Percentiles rank a stretch among this genome's conserved stretches.
Conservation (phyloP, 2,113 vertebrate genomes). For the Channa maculata region DNA sequence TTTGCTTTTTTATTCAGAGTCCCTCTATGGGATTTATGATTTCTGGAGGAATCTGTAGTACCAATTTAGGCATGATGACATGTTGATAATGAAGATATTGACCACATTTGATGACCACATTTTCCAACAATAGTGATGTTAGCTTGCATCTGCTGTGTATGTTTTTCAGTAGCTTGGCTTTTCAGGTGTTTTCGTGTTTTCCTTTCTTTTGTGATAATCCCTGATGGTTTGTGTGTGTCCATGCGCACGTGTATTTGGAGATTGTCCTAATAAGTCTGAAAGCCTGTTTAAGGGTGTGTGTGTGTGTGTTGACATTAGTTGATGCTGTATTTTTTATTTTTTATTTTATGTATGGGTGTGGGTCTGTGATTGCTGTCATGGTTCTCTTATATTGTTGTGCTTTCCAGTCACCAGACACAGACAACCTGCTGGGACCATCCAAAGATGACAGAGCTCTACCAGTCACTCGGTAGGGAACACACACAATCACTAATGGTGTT, state of each 20-base stretch:
- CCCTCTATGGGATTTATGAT: constrained; percentile 11
- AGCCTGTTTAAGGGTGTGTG: neutral
- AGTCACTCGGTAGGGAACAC: constrained; percentile 87
- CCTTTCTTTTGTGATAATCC: constrained; percentile 5
- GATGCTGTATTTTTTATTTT: neutral
- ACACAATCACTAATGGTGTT: neutral
- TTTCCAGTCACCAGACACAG: constrained; percentile 92
- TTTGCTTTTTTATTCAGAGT: neutral
- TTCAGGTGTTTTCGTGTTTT: neutral
- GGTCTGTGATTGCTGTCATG: constrained; percentile 8
- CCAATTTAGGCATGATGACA: neutral
- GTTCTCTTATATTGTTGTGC: constrained; percentile 22
- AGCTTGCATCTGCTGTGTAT: neutral
- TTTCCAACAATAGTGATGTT: constrained; percentile 5
- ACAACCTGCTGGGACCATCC: constrained; percentile 97
- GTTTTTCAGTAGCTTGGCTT: neutral
- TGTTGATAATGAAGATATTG: neutral
- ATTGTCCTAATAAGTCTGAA: too few species aligned
- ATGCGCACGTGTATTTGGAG: too few species aligned
- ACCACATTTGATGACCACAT: neutral
- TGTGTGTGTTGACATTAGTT: neutral
- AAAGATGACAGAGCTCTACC: constrained; percentile 96
- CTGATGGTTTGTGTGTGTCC: neutral
- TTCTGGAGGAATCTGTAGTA: constrained; percentile 13
- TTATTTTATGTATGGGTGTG: neutral